phyloP scores from a whole-genome alignment of 2,888 invertebrate genomes.

The Metallyticus violacea region DNA sequence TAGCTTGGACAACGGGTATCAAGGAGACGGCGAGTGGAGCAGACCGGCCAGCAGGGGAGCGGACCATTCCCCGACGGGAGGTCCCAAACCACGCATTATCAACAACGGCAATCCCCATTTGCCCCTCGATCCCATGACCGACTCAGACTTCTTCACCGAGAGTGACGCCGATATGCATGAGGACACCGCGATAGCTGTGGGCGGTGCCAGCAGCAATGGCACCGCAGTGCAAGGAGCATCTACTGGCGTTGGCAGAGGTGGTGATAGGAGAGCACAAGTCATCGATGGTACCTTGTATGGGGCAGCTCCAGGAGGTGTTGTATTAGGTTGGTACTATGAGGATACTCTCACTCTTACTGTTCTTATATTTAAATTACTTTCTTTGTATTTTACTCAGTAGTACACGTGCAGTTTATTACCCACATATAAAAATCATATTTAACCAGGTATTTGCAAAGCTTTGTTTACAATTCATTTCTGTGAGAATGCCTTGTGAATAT shows the following conservation, averaged over 20 bases:
- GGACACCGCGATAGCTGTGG: slow-evolving; percentile 45
- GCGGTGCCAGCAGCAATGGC: slow-evolving; percentile 62
- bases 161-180: slow-evolving; percentile 86
- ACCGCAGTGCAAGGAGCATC: slow-evolving; percentile 48
- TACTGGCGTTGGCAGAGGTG: slow-evolving; percentile 58
- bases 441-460: too few relatives aligned
- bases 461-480: too few relatives aligned
- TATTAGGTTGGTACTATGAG: background rate
- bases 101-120: background rate
- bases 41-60: slow-evolving; percentile 79
- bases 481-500: too few relatives aligned
- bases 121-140: slow-evolving; percentile 71
- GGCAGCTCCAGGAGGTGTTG: slow-evolving; percentile 2
- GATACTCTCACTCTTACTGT: too few relatives aligned
- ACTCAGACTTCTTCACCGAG: slow-evolving; percentile 88
- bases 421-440: too few relatives aligned
- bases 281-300: slow-evolving; percentile 90
- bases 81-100: slow-evolving; percentile 43
- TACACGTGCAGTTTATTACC: too few relatives aligned
- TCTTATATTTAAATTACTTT: too few relatives aligned
- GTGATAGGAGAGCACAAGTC: slow-evolving; percentile 74
- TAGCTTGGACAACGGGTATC: slow-evolving; percentile 90
- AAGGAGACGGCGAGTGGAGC: slow-evolving; percentile 88
- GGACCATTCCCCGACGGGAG: slow-evolving; percentile 66
- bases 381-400: too few relatives aligned